Evolutionary conservation across 1,140 invertebrate genomes (phyloP), one percentile per base, ranked within the genome.

Genomic region (Himalopsyche phryganea): DNA sequence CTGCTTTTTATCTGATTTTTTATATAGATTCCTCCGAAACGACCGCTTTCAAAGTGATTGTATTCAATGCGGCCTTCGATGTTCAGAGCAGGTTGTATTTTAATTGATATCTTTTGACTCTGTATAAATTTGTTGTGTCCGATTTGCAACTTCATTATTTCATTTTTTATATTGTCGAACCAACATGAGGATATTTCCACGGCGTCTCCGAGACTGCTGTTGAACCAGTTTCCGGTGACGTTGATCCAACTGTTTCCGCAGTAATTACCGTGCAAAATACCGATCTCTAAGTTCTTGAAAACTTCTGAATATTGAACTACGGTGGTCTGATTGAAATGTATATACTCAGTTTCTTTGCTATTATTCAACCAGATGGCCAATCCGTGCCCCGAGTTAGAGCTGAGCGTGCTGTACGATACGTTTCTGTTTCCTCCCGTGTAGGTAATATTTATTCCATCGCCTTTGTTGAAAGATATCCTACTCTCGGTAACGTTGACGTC

Each of bases 401-500:
- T 87, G 40, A 93, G 70, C 11, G 82, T 86, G 20, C 87, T 89
- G 66, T 85, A 78, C 9, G 94, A 95, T 33, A 98, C 81, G 66
- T 98, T 94, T 48, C 90, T 81, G 58, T 87, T 88, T 2, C 96
- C 95, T 1, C 95, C 94, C 1, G 90, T 88, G 54, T 92, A 91
- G 0, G 94, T 96, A 2, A 98, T 88, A 66, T 96, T 96, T 3
- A 92, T 78, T 1, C 91, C 90, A 62, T 96, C 95, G 0, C 94
- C 96, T 66, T 88, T 83, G 71, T 99, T 99, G 63, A 93, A 89
- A 0, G 84, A 87, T 35, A 99, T 90, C 66, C 88, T 82, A 58
- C 90, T 93, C 61, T 88, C 85, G 4, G 94, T 96, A 1, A 99
- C 82, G 67, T 98, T 94, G 0, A 98, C 84, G 68, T 96, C 90